Conservation (phyloP, 2,113 vertebrate species). For the Triplophysa tibetana region DNA sequence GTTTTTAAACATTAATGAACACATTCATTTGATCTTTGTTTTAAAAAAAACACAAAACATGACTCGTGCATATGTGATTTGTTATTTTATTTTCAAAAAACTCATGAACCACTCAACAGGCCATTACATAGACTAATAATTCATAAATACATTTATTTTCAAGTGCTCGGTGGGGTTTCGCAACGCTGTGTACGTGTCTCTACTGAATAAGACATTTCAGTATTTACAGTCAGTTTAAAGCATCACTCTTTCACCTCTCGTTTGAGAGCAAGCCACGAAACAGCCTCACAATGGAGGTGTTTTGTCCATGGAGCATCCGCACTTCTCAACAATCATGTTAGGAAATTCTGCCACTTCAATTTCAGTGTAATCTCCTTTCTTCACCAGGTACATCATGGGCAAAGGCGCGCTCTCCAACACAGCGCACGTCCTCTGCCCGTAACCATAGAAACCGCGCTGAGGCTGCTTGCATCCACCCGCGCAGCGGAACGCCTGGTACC, state of each 20-base stretch:
- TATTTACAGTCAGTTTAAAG: neutral
- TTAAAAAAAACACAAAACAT: neutral
- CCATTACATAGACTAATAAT: constrained; percentile 19
- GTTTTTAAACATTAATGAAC: too few species aligned
- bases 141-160: constrained; percentile 29
- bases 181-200: neutral
- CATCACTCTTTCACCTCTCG: neutral
- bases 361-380: constrained; percentile 74
- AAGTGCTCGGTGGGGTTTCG: constrained; percentile 33
- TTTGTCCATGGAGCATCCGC: constrained; percentile 69
- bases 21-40: too few species aligned
- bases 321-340: constrained; percentile 76
- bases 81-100: constrained; percentile 40
- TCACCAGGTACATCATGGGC: constrained; percentile 78
- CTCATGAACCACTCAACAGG: constrained; percentile 35
- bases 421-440: constrained; percentile 67
- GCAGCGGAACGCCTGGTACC: constrained; percentile 73
- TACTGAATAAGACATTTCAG: neutral
- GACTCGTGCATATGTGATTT: neutral
- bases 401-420: constrained; percentile 67
- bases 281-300: constrained; percentile 58
- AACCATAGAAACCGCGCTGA: constrained; percentile 46
- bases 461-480: constrained; percentile 66
- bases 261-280: neutral
- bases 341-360: constrained; percentile 79